Evolutionary conservation across 2,797 vertebrate genomes (phyloP), one percentile per base, ranked within the genome.

Genomic region (Liparis tanakae): DNA sequence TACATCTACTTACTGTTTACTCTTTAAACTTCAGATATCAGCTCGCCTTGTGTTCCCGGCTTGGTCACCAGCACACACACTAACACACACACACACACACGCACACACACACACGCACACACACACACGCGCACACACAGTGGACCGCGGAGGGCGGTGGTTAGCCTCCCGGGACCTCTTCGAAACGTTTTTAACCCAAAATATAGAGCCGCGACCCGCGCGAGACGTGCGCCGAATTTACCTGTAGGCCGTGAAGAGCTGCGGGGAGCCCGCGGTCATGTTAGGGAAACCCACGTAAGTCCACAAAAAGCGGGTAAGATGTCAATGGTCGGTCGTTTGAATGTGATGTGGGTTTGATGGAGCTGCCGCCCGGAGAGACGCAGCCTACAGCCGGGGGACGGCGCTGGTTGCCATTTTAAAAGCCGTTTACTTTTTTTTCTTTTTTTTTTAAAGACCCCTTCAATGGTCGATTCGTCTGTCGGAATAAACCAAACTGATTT

Each of bases 351-450:
- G 54, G 10, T 83, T 56, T 53, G 67, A 75, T 50, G 6, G 1
- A 72, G 13, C 43, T 63, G 33, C 50, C 25, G 7, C 20, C 17
- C 20, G 17, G 4, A 56, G 17, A 44, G 15, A 25, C 36, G 51
- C 43, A 14, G 44, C 25, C 56, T 18, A 10, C 33, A 54, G 48
- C 50, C n/a, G 39, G n/a, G 50, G 76, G 20, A 14, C 60, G 18
- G 64, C 72, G 70, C 69, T 22, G 74, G 79, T 53, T 64, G 68
- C 78, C 85, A 79, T 88, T 79, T 84, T 85, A 82, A 66, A 30
- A 62, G 57, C 68, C 46, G n/a, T 78, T 68, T 10, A 74, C 54
- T 85, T 73, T 30, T 30, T n/a, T n/a, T n/a, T n/a, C n/a, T n/a
- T n/a, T n/a, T n/a, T 80, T 0, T 70, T 70, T 34, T 53, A 50